Conservation (phyloP, 1,140 invertebrate species). For the Aphis craccivora region DNA sequence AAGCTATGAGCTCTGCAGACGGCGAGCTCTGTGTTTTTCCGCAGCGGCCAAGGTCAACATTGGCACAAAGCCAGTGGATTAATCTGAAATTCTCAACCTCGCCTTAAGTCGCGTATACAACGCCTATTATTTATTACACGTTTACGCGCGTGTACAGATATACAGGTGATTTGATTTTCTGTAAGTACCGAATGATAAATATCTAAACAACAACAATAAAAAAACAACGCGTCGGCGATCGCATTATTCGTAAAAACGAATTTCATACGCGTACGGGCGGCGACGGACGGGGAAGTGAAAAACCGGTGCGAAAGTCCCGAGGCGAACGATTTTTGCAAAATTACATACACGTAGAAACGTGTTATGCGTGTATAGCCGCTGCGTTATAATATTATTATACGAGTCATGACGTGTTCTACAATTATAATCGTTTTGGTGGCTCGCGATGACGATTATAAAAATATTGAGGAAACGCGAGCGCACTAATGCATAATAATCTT, state of each 20-base stretch:
- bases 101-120: too few species aligned
- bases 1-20: not conserved
- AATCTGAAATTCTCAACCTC: not conserved
- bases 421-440: too few species aligned
- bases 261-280: too few species aligned
- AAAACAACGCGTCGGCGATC: not conserved
- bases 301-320: not conserved
- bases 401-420: too few species aligned
- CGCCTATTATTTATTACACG: too few species aligned
- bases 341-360: not conserved
- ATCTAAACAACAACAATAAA: not conserved
- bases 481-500: not conserved
- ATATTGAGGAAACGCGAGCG: not conserved
- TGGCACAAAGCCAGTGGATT: not conserved
- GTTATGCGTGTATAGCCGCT: too few species aligned
- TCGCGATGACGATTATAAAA: not conserved
- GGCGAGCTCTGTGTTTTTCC: conserved; percentile 5
- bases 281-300: not conserved
- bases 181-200: not conserved
- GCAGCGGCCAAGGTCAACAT: not conserved
- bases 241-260: not conserved
- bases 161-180: not conserved
- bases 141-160: too few species aligned
- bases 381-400: too few species aligned
- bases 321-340: not conserved